phyloP scores from a whole-genome alignment of 1,140 invertebrate species.

The Drosophila teissieri region DNA sequence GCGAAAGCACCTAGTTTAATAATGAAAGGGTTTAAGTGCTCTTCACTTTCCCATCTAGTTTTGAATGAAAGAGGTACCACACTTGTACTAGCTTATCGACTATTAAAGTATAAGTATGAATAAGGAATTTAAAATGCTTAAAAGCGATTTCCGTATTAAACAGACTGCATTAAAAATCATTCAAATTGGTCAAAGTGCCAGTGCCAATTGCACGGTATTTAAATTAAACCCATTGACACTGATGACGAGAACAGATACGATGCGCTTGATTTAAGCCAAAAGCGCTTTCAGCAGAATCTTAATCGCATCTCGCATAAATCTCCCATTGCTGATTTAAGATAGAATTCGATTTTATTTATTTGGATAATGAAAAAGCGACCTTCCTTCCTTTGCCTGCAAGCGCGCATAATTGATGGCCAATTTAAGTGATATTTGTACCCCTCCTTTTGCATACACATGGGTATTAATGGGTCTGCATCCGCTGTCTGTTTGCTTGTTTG shows the following conservation, averaged over 20 bases:
- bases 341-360: constrained; percentile 1
- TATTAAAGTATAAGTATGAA: neutral
- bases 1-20: no score
- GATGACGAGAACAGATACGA: neutral
- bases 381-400: neutral
- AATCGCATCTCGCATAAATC: neutral
- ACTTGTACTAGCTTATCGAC: no score
- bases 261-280: neutral
- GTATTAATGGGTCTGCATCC: constrained; percentile 11
- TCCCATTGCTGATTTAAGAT: neutral
- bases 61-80: no score
- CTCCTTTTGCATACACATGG: neutral
- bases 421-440: constrained; percentile 9
- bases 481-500: constrained; percentile 6
- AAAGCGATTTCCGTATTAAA: neutral
- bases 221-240: neutral
- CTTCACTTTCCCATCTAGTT: no score
- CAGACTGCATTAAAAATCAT: neutral
- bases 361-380: neutral
- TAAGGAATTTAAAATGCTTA: neutral
- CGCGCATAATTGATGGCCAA: constrained; percentile 5
- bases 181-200: neutral
- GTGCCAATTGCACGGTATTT: neutral
- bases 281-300: neutral
- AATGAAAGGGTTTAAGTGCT: no score